A percentile compares a stretch with the other conserved stretches of the same genome.
These are phyloP conservation scores for Pelagia noctiluca DNA, from an alignment of 30 jellyfish, hydroid and myxozoan genomes.

Conservation along the genomic window DNA sequence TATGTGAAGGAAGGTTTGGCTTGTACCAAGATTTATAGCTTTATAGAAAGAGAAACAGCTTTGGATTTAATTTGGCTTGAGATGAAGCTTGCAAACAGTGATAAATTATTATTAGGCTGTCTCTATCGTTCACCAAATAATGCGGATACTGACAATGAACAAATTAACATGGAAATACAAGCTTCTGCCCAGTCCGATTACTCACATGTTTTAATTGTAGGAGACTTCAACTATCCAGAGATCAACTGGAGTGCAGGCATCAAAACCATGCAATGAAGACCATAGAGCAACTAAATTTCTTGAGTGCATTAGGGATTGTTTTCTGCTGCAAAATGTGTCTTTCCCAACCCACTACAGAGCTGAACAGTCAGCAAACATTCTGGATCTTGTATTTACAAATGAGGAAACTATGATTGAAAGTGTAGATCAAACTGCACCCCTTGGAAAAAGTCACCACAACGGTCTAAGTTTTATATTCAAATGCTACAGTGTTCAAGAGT, in stretches of 20 bases:
- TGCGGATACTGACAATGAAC: conserved; percentile 29
- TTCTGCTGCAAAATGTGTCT: conserved; percentile 39
- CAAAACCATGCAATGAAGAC: conserved; percentile 33
- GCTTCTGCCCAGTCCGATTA: conserved; percentile 28
- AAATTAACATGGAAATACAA: conserved; percentile 12
- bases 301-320: conserved; percentile 26
- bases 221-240: conserved; percentile 58
- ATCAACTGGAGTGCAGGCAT: conserved; percentile 41
- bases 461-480: conserved; percentile 27
- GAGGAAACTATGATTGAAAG: conserved; percentile 35
- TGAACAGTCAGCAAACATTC: conserved; percentile 54
- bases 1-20: conserved; percentile 6
- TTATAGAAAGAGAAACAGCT: conserved; percentile 16
- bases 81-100: conserved; percentile 39
- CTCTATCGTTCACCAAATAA: conserved; percentile 30
- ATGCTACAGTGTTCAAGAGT: conserved; percentile 22
- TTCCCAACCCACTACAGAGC: conserved; percentile 47
- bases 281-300: conserved; percentile 16
- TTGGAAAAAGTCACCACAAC: conserved; percentile 41
- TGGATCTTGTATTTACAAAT: conserved; percentile 34
- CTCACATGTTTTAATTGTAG: conserved; percentile 32
- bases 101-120: conserved; percentile 45
- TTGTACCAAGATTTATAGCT: not conserved
- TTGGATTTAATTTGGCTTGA: conserved; percentile 44
- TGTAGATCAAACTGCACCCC: conserved; percentile 27